These are phyloP conservation scores for Dorcus parallelipipedus DNA, from an alignment of 2,888 invertebrate species.

Conservation along the genomic window DNA sequence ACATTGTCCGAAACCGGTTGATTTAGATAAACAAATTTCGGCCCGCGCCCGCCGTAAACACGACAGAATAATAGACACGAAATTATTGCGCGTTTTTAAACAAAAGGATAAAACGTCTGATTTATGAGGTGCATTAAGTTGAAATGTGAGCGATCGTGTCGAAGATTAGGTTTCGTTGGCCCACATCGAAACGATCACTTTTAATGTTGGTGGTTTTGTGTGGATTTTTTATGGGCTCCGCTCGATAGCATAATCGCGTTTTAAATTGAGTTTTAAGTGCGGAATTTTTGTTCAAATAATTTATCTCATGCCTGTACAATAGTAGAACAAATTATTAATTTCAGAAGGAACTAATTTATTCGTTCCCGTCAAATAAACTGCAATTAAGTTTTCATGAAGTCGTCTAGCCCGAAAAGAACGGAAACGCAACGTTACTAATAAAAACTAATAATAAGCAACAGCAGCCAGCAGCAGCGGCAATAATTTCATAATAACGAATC, in stretches of 20 bases:
- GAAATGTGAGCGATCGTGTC: conserved; percentile 26
- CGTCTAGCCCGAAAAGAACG: too few species aligned
- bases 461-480: neutral
- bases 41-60: neutral
- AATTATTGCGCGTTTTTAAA: conserved; percentile 20
- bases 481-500: neutral
- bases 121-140: conserved; percentile 28
- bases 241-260: neutral
- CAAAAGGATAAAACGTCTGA: conserved; percentile 29
- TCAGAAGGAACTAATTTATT: too few species aligned
- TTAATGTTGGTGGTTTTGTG: conserved; percentile 18
- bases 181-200: conserved; percentile 16
- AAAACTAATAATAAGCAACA: too few species aligned
- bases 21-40: neutral
- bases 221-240: neutral
- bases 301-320: neutral
- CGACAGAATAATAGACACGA: conserved; percentile 7
- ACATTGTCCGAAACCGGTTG: neutral
- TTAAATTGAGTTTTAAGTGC: neutral
- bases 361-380: too few species aligned
- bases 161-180: conserved; percentile 22
- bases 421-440: too few species aligned
- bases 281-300: conserved; percentile 3
- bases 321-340: too few species aligned
- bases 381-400: too few species aligned